Evolutionary conservation across 2,797 vertebrate species (phyloP), one percentile per base, ranked within the genome.

Genomic region (Hirundo rustica): DNA sequence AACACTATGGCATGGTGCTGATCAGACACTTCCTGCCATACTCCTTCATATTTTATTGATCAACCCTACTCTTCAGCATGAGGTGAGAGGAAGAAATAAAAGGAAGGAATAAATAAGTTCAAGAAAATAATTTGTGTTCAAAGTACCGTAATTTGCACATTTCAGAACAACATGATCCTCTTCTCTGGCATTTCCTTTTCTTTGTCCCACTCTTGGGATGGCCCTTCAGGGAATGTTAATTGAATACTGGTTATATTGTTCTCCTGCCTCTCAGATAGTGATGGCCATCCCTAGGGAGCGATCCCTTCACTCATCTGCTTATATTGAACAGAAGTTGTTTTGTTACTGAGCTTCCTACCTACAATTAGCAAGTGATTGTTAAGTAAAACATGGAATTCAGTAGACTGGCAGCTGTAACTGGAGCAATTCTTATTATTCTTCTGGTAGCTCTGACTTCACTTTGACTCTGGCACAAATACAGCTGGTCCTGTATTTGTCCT

Each of bases 1-100:
- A 78, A 55, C 97, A 98, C 81, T 58, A 14, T 85, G 98, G 97
- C 68, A 97, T 98, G 98, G 97, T 98, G 87, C 95, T 97, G 85
- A 97, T 98, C 36, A 96, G 97, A 95, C 96, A 98, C 92, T 98
- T 98, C 67, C 81, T 92, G 68, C 91, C 89, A 60, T 87, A 94
- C 27, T 34, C 71, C 25, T 97, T 91, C 36, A 55, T 80, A 32
- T 51, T 32, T 48, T 42, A 89, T 67, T 94, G 76, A 95, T 54
- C 47, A 58, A 51, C 27, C 5, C 16, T 36, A 32, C 16, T 65
- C 16, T 60, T 57, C 77, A 68, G 57, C 60, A 60, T 16, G 38
- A 36, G 48, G 27, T 40, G 38, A 75, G 73, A 23, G 8, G 19
- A 1, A 3, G 36, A 2, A 26, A 29, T 60, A 64, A 44, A 42